These are phyloP conservation scores for Iselma pallidipennis DNA, from an alignment of 2,888 invertebrate species.

Conservation along the genomic window DNA sequence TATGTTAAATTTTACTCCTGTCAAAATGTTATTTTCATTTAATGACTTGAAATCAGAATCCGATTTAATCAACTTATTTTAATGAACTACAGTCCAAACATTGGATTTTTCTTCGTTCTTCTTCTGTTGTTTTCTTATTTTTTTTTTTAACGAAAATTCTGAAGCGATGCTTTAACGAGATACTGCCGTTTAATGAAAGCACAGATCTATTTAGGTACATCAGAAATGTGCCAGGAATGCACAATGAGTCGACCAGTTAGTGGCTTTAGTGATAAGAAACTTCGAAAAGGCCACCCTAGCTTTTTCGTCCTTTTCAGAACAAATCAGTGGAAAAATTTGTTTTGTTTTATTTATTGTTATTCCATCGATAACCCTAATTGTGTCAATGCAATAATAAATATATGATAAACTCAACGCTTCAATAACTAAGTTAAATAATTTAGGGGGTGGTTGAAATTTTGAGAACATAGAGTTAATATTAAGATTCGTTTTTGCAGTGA, in stretches of 20 bases:
- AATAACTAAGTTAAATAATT: no score
- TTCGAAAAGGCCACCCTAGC: slow-evolving; percentile 26
- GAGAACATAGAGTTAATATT: neutral
- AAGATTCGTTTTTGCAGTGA: neutral
- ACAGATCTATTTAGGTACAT: slow-evolving; percentile 28
- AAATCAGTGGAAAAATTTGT: slow-evolving; percentile 18
- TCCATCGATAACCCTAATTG: slow-evolving; percentile 4
- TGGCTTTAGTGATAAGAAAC: slow-evolving; percentile 28
- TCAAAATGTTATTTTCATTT: neutral
- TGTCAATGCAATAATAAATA: neutral
- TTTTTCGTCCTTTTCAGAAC: slow-evolving; percentile 19
- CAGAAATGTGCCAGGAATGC: slow-evolving; percentile 26
- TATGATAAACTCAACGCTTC: neutral
- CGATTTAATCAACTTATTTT: slow-evolving; percentile 7
- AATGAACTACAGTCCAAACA: neutral
- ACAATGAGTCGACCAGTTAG: slow-evolving; percentile 27
- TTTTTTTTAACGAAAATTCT: slow-evolving; percentile 12
- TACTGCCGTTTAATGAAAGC: slow-evolving; percentile 28
- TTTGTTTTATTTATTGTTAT: slow-evolving; percentile 3
- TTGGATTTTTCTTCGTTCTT: neutral
- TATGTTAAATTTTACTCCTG: no score
- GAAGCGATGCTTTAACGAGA: slow-evolving; percentile 25
- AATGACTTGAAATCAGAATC: neutral
- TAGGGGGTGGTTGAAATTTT: neutral
- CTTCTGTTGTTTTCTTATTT: neutral